Base-by-base conservation (phyloP, 2,797 vertebrate species). In the Chiroxiphia lanceolata region DNA sequence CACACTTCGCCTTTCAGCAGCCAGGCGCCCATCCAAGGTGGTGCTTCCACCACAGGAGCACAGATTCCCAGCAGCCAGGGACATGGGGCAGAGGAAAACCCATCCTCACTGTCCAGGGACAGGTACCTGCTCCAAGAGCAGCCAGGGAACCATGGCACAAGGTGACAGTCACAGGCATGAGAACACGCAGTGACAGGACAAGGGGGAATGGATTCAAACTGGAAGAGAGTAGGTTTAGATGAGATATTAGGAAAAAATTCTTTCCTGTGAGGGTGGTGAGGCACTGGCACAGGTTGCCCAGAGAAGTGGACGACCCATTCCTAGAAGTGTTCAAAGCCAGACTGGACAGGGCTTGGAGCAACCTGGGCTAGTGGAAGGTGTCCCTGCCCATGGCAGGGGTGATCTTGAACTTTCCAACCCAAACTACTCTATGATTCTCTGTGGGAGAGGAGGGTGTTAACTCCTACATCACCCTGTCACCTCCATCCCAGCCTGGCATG, bases 1-100 rank as follows among this genome's bases (percentile, higher is more conserved):
- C 96, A 95, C 77, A 87, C 70, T 83, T 31, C 89, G 74, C 89
- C 69, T 89, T 89, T 79, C 83, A 19, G 77, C 17, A 67, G 67
- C 77, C 82, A 92, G 92, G 34, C 96, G 86, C 80, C 83, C 38
- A 13, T 57, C 20, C 18, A 4, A 79, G 89, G 90, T 51, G 8
- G 31, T 60, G 84, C 53, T 83, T 4, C 10, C 2, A 1, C 44
- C 11, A 82, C 81, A 83, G 67, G 71, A 83, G 81, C 48, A 61
- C 51, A 15, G 45, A n/a, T 36, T 27, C 3, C 1, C 1, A 0
- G 33, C 47, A 77, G 84, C 63, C 0, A 4, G 57, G 42, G 64
- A 48, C 34, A 9, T 0, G 4, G 51, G 45, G 42, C 38, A 87
- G 42, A 47, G 53, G 31, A 20, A 86, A 75, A 90, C 15, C 20